Evolutionary conservation across 2,797 vertebrate species (phyloP), one percentile per base, ranked within the genome.

Genomic region (Phrynocephalus guinanensis): DNA sequence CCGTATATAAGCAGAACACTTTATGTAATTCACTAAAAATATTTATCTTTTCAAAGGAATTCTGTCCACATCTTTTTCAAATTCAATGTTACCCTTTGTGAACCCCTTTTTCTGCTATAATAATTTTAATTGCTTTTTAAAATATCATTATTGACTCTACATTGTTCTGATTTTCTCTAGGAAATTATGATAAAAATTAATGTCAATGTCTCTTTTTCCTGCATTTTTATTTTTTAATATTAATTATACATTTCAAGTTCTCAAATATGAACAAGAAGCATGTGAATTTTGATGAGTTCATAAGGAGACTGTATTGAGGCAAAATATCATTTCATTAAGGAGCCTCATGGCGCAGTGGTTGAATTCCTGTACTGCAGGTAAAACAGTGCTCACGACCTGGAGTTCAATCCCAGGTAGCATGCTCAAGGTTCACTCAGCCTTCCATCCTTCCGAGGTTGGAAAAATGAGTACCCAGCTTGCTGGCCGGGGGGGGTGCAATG

Each of bases 1-100:
- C n/a, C n/a, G n/a, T n/a, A n/a, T n/a, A n/a, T n/a, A n/a, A n/a
- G n/a, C n/a, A n/a, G n/a, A n/a, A n/a, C n/a, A n/a, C 0, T 73
- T 75, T 26, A 86, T 73, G 89, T 91, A 90, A 87, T 93, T 86
- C 85, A 89, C 89, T 89, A 86, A 73, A 91, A 89, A 3, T 44
- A n/a, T 84, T 4, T 67, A 91, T 90, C 2, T 68, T 68, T 70
- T 83, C 38, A 70, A 77, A 63, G 38, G 28, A 22, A 67, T 68
- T 87, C 33, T 71, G 77, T 86, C 63, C 24, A 24, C 28, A 10
- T 86, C 52, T 63, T 56, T 48, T 24, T 83, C 72, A 85, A 84
- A 86, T 30, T 71, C 85, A 86, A 82, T 20, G 77, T 85, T n/a
- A 60, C 78, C 68, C 56, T 71, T 11, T n/a, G 28, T 88, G 87